Conservation (phyloP, 2,888 invertebrate genomes). For the Polydrusus tereticollis region DNA sequence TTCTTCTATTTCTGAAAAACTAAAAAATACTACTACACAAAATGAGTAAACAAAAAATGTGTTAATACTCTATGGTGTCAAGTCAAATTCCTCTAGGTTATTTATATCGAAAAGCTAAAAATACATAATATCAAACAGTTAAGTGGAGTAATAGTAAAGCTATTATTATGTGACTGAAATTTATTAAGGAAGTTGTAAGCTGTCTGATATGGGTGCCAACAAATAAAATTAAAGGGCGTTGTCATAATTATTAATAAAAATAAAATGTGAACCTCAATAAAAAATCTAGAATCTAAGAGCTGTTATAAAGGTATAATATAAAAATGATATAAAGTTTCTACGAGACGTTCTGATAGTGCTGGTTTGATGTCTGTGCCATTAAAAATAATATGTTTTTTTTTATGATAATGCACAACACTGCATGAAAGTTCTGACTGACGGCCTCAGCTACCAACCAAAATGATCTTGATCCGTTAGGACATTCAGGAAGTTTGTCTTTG, state of each 20-base stretch:
- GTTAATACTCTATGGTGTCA: background rate
- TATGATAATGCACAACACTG: no score
- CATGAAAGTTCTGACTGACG: no score
- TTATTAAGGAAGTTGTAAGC: slow-evolving; percentile 25
- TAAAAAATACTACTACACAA: background rate
- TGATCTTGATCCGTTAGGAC: no score
- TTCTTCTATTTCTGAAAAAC: no score
- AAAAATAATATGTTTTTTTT: no score
- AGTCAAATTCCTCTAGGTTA: background rate
- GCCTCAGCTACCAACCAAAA: no score
- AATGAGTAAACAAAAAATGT: background rate
- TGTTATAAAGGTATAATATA: no score
- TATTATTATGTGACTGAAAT: slow-evolving; percentile 14
- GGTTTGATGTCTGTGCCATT: no score
- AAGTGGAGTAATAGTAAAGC: background rate
- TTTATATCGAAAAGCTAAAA: slow-evolving; percentile 3
- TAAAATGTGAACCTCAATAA: background rate
- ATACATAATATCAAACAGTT: slow-evolving; percentile 5
- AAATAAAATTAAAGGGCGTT: background rate
- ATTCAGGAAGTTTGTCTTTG: no score
- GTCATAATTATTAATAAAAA: background rate
- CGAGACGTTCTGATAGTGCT: no score
- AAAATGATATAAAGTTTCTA: no score
- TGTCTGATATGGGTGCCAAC: slow-evolving; percentile 7
- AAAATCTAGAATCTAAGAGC: background rate